These are phyloP conservation scores for Cartodere bifasciata DNA, from an alignment of 2,888 invertebrate species.

Conservation along the genomic window DNA sequence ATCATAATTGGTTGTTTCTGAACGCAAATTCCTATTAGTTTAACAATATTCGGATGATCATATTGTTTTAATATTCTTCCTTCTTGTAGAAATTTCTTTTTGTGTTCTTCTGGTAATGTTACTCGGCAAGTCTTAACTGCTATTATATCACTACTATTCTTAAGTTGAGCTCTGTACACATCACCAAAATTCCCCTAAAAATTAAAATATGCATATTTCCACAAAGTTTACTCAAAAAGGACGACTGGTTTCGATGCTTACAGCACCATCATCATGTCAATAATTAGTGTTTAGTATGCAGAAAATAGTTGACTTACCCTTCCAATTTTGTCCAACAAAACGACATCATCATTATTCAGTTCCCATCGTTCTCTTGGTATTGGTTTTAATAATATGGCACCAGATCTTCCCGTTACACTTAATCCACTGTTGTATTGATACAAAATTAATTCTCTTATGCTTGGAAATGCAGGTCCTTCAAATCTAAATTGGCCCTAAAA, in stretches of 20 bases:
- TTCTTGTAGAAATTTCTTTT: conserved; percentile 89
- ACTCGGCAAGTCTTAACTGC: conserved; percentile 94
- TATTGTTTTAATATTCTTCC: conserved; percentile 93
- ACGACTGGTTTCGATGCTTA: too few relatives aligned
- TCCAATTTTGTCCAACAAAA: conserved; percentile 85
- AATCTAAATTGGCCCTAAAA: conserved; percentile 80
- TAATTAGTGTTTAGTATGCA: not conserved
- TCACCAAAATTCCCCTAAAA: conserved; percentile 92
- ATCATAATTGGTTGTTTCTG: conserved; percentile 99
- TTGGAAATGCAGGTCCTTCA: conserved; percentile 87
- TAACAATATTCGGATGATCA: conserved; percentile 92
- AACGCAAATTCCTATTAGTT: conserved; percentile 93
- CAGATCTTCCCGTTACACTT: conserved; percentile 85
- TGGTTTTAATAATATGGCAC: conserved; percentile 75
- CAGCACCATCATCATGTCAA: too few relatives aligned
- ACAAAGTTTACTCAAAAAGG: too few relatives aligned
- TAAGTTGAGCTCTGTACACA: conserved; percentile 83
- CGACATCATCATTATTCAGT: conserved; percentile 88
- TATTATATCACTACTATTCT: conserved; percentile 72
- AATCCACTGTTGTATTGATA: conserved; percentile 78
- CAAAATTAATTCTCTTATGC: conserved; percentile 80
- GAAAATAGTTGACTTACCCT: conserved; percentile 45
- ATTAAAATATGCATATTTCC: not conserved
- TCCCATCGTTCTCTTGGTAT: conserved; percentile 90
- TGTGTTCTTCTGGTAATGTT: conserved; percentile 84